A percentile compares a stretch with the other conserved stretches of the same genome.
Evolutionary conservation across 2,797 vertebrate genomes (phyloP).

Genomic region (Sitta carolinensis): DNA sequence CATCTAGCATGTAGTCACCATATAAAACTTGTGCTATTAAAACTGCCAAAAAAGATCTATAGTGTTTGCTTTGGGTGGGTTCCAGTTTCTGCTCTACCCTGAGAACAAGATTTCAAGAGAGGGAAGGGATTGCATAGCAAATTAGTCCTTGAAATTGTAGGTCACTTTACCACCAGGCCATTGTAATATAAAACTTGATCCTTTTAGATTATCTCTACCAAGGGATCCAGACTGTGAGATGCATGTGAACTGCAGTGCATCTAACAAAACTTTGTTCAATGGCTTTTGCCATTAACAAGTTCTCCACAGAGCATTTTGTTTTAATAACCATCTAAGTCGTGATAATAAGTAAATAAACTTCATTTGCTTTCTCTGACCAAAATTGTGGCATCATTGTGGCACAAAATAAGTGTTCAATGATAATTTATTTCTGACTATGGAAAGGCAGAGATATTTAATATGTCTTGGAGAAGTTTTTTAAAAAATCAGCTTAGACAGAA

Average conservation of each 20-base stretch:
- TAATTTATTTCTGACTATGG: not conserved
- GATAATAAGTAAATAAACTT: not conserved
- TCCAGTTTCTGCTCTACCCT: not conserved
- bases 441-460: not conserved
- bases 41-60: not conserved
- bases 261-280: not conserved
- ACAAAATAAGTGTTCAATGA: not conserved
- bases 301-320: not conserved
- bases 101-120: not conserved
- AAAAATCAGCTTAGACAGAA: not conserved
- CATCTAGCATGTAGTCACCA: not conserved
- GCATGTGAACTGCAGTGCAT: not conserved
- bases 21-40: not conserved
- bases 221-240: not conserved
- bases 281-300: not conserved
- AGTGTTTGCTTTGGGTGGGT: constrained; percentile 9
- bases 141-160: not conserved
- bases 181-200: not conserved
- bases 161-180: not conserved
- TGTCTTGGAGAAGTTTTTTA: not conserved
- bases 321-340: not conserved
- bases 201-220: not conserved
- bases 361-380: not conserved
- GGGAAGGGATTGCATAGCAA: not conserved
- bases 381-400: not conserved